A percentile compares a stretch with the other conserved stretches of the same genome.
These are phyloP conservation scores for Hippoglossus hippoglossus DNA, from an alignment of 2,797 vertebrate species.

Conservation along the genomic window DNA sequence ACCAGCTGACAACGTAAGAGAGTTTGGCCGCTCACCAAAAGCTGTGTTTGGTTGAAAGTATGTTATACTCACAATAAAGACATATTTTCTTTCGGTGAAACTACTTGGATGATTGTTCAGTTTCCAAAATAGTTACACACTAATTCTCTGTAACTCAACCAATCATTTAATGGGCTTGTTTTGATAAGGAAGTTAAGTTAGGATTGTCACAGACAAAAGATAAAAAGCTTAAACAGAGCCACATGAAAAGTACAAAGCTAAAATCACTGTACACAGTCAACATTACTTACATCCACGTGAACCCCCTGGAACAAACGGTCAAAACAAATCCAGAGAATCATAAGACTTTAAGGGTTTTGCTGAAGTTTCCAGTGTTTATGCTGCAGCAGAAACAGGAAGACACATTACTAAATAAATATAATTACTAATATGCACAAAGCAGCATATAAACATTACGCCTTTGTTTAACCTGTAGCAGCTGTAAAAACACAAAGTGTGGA, in stretches of 20 bases:
- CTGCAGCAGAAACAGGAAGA: constrained; percentile 2
- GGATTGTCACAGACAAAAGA: neutral
- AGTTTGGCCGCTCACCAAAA: neutral
- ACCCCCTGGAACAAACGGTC: neutral
- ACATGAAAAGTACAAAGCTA: neutral
- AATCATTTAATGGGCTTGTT: neutral
- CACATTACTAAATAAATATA: constrained; percentile 20
- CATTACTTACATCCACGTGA: too few species aligned
- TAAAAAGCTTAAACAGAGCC: neutral
- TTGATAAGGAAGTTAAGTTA: neutral
- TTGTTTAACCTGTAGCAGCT: constrained; percentile 52
- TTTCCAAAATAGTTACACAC: neutral
- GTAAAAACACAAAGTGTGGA: constrained; percentile 51
- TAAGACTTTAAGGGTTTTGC: neutral
- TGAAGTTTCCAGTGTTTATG: constrained; percentile 8
- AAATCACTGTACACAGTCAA: neutral
- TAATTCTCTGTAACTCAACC: neutral
- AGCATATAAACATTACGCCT: constrained; percentile 20
- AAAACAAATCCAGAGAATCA: neutral
- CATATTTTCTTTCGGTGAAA: neutral
- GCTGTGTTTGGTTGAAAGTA: neutral
- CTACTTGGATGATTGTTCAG: neutral
- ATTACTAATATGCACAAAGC: constrained; percentile 15
- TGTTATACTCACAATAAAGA: neutral
- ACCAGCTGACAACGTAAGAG: neutral